A percentile compares a stretch with the other conserved stretches of the same genome.
phyloP scores from a whole-genome alignment of 2,797 vertebrate species.

The Channa striata region DNA sequence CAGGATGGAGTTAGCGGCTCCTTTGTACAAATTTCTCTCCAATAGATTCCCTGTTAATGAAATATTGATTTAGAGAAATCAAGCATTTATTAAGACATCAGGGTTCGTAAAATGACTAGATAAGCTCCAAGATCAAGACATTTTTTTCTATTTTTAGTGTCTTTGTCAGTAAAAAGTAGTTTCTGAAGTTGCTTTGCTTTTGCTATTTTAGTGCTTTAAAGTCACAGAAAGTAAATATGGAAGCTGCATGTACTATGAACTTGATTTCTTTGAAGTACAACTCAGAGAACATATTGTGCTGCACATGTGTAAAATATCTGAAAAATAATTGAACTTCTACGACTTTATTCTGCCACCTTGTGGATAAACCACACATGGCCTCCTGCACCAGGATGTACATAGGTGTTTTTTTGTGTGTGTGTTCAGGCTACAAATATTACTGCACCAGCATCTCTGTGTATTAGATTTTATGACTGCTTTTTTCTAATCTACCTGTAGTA shows the following conservation, averaged over 20 bases:
- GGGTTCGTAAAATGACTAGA: constrained; percentile 12
- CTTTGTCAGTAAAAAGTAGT: constrained; percentile 23
- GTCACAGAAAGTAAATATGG: not conserved
- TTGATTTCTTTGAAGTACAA: not conserved
- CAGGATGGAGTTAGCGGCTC: constrained; percentile 22
- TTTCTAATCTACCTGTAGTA: not conserved
- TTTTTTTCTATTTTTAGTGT: constrained; percentile 31
- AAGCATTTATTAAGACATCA: constrained; percentile 35
- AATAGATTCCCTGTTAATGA: constrained; percentile 54
- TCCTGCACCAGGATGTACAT: not conserved
- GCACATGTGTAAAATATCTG: not conserved
- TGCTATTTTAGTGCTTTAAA: constrained; percentile 8
- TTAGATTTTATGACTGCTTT: not conserved
- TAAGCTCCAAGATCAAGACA: constrained; percentile 14
- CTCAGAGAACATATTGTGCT: not conserved
- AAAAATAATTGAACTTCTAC: constrained; percentile 21
- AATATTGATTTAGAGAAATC: constrained; percentile 64
- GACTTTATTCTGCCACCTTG: constrained; percentile 73
- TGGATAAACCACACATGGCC: constrained; percentile 48
- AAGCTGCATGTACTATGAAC: constrained; percentile 3
- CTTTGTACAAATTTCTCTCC: constrained; percentile 31
- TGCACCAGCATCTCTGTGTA: not conserved
- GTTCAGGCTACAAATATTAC: not conserved
- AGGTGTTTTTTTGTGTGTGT: not conserved
- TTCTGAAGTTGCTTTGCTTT: constrained; percentile 6